Evolutionary conservation across 1,140 invertebrate species (phyloP).

Genomic region (Orchestia grillus): DNA sequence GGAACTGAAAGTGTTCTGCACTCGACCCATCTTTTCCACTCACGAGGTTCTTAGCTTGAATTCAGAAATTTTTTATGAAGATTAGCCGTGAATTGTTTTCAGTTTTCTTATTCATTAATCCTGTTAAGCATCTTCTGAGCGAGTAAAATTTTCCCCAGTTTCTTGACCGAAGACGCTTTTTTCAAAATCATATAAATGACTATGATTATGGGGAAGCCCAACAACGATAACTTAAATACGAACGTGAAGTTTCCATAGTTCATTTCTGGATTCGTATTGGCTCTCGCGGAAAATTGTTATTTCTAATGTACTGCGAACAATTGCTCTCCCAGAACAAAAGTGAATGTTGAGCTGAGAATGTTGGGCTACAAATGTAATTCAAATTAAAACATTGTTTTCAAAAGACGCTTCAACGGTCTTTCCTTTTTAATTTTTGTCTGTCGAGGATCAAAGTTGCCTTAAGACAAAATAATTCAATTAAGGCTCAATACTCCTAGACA

Average conservation of each 20-base stretch:
- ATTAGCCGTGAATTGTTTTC: background rate
- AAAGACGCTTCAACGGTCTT: background rate
- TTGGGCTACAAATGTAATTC: background rate
- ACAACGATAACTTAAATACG: background rate
- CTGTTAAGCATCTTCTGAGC: background rate
- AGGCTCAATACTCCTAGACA: background rate
- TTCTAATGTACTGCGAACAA: background rate
- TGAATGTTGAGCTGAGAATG: background rate
- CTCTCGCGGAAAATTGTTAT: background rate
- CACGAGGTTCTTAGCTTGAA: background rate
- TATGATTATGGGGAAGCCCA: background rate
- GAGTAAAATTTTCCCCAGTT: background rate
- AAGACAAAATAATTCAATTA: background rate
- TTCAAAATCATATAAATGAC: background rate
- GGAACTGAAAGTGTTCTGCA: background rate
- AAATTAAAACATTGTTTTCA: background rate
- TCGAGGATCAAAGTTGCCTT: background rate
- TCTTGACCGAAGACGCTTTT: background rate
- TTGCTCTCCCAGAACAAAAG: too few species aligned
- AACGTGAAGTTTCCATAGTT: background rate
- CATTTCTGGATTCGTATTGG: background rate
- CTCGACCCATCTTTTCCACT: background rate
- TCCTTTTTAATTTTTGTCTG: background rate
- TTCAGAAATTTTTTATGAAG: background rate
- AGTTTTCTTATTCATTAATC: background rate